Evolutionary conservation across 2,888 invertebrate species (phyloP).

Genomic region (Drosophila formosana): DNA sequence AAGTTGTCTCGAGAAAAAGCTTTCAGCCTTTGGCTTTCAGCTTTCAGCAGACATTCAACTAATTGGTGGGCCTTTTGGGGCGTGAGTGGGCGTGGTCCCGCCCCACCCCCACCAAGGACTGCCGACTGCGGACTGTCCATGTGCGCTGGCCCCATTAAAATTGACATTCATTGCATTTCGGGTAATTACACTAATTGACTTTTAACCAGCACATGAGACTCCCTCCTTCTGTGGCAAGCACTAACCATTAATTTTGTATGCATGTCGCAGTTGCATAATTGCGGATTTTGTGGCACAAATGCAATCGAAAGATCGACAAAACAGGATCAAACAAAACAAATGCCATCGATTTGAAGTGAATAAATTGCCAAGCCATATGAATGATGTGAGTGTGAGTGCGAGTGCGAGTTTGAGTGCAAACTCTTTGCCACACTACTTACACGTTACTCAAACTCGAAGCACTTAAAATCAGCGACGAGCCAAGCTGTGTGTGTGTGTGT

Average conservation of each 20-base stretch:
- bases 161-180: constrained; percentile 76
- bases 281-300: neutral
- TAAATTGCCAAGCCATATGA: constrained; percentile 42
- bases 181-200: constrained; percentile 80
- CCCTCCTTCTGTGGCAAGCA: neutral
- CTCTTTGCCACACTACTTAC: constrained; percentile 30
- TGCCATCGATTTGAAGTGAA: constrained; percentile 1
- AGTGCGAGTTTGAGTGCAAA: neutral
- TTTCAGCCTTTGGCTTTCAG: constrained; percentile 42
- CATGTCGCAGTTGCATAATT: constrained; percentile 36
- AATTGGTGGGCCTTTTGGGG: constrained; percentile 47
- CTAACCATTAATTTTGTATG: constrained; percentile 54
- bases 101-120: neutral
- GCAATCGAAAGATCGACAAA: constrained; percentile 1
- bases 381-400: constrained; percentile 68
- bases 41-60: constrained; percentile 30
- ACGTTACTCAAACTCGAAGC: constrained; percentile 47
- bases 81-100: neutral
- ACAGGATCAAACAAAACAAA: neutral
- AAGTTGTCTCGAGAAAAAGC: constrained; percentile 61
- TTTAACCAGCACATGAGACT: constrained; percentile 70
- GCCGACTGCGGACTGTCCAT: constrained; percentile 19
- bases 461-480: constrained; percentile 28
- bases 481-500: constrained; percentile 17
- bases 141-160: constrained; percentile 77